These are phyloP conservation scores for Mesocentrotus franciscanus DNA, from an alignment of 53 echinoderm and acorn worm genomes.

Conservation along the genomic window DNA sequence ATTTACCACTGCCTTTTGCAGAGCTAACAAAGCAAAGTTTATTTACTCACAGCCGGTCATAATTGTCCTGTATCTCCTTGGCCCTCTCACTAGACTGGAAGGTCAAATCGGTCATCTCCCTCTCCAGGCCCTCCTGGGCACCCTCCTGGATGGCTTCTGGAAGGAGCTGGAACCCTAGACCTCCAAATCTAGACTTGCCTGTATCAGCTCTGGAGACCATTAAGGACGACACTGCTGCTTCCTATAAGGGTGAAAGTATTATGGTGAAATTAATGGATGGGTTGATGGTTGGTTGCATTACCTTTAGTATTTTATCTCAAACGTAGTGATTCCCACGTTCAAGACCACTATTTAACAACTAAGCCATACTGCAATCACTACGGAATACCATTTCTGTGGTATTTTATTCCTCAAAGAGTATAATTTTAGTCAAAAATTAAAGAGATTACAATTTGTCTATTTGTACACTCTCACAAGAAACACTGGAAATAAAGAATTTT, in stretches of 20 bases:
- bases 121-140: conserved; percentile 65
- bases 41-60: conserved; percentile 85
- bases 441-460: too few relatives aligned
- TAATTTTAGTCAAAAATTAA: too few relatives aligned
- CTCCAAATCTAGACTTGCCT: conserved; percentile 69
- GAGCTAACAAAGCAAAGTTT: not conserved
- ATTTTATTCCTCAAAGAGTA: too few relatives aligned
- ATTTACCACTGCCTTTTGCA: not conserved
- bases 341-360: too few relatives aligned
- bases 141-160: not conserved
- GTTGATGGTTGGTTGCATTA: not conserved
- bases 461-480: too few relatives aligned
- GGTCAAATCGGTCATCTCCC: conserved; percentile 62
- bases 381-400: too few relatives aligned
- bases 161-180: conserved; percentile 29
- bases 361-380: too few relatives aligned
- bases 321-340: too few relatives aligned
- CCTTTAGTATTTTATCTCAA: not conserved
- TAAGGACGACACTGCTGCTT: conserved; percentile 85
- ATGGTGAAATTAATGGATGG: not conserved
- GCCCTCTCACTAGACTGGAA: conserved; percentile 63
- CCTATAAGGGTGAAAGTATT: conserved; percentile 59
- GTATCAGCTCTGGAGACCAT: conserved; percentile 76
- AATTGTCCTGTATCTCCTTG: conserved; percentile 75
- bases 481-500: too few relatives aligned